A percentile compares a stretch with the other conserved stretches of the same genome.
These are phyloP conservation scores for Amblyopsis rosae DNA, from an alignment of 2,113 vertebrate species.

Conservation along the genomic window DNA sequence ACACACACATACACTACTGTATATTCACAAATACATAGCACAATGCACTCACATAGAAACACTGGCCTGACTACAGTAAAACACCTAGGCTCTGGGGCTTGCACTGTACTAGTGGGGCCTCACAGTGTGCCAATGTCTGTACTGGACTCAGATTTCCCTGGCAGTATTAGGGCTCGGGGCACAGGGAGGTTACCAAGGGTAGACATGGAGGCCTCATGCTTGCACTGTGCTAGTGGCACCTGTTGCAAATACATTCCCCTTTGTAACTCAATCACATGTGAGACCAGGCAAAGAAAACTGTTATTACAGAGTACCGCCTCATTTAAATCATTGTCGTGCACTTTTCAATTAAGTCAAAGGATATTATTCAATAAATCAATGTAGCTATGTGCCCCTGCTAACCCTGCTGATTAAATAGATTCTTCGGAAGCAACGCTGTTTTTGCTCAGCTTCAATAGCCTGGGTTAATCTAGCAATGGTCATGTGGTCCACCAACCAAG, in stretches of 20 bases:
- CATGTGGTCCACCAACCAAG: not conserved
- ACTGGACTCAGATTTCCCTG: conserved; percentile 72
- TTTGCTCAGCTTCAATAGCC: conserved; percentile 36
- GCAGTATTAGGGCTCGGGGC: conserved; percentile 65
- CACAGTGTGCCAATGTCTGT: conserved; percentile 62
- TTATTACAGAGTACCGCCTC: conserved; percentile 67
- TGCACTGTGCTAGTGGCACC: conserved; percentile 73
- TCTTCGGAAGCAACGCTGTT: conserved; percentile 43
- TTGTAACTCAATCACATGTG: conserved; percentile 76
- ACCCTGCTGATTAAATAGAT: conserved; percentile 42
- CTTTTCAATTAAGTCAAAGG: conserved; percentile 53
- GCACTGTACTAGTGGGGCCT: conserved; percentile 33
- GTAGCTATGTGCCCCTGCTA: conserved; percentile 28
- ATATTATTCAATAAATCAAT: conserved; percentile 31
- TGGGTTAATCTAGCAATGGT: conserved; percentile 29
- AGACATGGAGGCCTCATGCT: conserved; percentile 65
- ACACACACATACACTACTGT: conserved; percentile 1
- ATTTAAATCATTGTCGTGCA: conserved; percentile 65
- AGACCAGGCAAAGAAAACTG: conserved; percentile 73
- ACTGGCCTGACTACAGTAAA: conserved; percentile 5
- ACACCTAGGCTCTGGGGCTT: conserved; percentile 33
- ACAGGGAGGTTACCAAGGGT: conserved; percentile 73
- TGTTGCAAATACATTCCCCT: conserved; percentile 76
- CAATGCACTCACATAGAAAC: conserved; percentile 6
- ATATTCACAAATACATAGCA: conserved; percentile 5